phyloP scores from a whole-genome alignment of 2,113 vertebrate genomes.

The Eretmodus cyanostictus region DNA sequence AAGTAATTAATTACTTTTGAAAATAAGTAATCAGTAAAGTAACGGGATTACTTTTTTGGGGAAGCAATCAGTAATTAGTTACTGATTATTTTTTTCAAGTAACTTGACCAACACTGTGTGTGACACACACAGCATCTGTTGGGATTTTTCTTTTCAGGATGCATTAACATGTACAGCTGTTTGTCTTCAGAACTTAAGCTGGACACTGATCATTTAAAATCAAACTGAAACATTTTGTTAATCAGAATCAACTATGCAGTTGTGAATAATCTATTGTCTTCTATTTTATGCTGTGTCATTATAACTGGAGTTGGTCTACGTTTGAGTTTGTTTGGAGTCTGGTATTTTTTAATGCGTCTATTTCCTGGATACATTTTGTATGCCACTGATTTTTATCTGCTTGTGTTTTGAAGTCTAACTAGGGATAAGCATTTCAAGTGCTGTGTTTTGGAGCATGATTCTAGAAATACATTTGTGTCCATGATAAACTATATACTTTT shows the following conservation, averaged over 20 bases:
- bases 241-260: background rate
- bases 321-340: background rate
- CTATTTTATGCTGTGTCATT: background rate
- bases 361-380: background rate
- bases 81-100: no score
- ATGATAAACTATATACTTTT: background rate
- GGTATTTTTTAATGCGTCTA: background rate
- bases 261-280: background rate
- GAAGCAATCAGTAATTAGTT: no score
- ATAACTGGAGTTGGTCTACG: background rate
- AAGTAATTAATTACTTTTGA: no score
- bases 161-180: fast-evolving
- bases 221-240: background rate
- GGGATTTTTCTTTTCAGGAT: background rate
- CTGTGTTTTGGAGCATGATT: background rate
- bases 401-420: background rate
- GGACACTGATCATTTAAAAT: background rate
- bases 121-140: background rate
- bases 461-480: background rate
- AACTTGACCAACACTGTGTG: background rate
- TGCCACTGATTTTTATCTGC: background rate
- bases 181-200: background rate
- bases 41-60: no score
- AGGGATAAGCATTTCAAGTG: background rate
- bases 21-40: no score